phyloP scores from a whole-genome alignment of 2,888 invertebrate genomes.

The Sturmia bella region DNA sequence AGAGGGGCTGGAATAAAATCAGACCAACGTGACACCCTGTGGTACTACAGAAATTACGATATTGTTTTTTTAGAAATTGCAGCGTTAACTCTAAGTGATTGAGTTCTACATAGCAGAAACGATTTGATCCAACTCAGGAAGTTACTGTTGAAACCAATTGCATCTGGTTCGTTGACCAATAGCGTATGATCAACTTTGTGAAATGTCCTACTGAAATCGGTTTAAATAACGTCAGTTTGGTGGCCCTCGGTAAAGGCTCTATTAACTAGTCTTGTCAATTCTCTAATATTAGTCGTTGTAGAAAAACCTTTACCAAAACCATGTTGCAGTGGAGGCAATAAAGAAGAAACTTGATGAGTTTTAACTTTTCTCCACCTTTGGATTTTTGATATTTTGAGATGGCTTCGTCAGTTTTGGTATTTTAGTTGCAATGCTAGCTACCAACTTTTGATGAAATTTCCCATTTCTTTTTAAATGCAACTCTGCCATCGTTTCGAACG shows the following conservation, averaged over 20 bases:
- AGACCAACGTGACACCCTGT: no score
- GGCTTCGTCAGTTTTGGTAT: no score
- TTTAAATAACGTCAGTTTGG: not conserved
- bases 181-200: not conserved
- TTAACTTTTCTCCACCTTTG: no score
- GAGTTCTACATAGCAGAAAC: not conserved
- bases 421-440: no score
- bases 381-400: no score
- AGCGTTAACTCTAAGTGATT: no score
- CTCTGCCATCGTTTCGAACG: no score
- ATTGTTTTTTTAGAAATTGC: no score
- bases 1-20: no score
- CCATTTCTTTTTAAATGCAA: no score
- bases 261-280: not conserved
- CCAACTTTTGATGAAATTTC: no score
- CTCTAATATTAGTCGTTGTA: not conserved
- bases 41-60: no score
- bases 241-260: not conserved
- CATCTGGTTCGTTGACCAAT: not conserved
- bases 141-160: not conserved
- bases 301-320: conserved; percentile 16
- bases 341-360: not conserved
- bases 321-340: not conserved
- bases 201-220: not conserved
- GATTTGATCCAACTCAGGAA: not conserved